Percentiles rank a stretch among this genome's conserved stretches.
phyloP scores from a whole-genome alignment of 2,113 vertebrate species.

The Osmerus eperlanus region DNA sequence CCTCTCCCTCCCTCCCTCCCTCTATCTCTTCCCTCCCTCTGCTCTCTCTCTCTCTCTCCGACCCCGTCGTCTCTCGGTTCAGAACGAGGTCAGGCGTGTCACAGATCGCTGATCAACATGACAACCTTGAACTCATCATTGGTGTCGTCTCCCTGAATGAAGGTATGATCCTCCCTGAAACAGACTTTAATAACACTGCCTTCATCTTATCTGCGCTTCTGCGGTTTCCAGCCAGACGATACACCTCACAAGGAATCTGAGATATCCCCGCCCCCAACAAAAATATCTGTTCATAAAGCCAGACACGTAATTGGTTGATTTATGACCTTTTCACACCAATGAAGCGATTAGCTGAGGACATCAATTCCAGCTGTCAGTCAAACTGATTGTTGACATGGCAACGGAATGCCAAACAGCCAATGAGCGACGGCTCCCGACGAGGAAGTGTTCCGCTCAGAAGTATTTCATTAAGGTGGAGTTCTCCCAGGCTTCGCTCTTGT shows the following conservation, averaged over 20 bases:
- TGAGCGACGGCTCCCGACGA: constrained; percentile 45
- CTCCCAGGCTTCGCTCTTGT: constrained; percentile 31
- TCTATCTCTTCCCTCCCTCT: not conserved
- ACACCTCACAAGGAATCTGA: too few species aligned
- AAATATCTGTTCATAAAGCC: constrained; percentile 68
- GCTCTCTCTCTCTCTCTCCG: constrained; percentile 10
- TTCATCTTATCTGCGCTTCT: constrained; percentile 55
- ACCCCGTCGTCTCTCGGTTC: not conserved
- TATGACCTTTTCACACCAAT: constrained; percentile 73
- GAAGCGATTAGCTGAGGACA: constrained; percentile 73
- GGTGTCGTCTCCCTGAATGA: constrained; percentile 36
- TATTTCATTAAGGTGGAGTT: constrained; percentile 46
- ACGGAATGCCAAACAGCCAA: constrained; percentile 52
- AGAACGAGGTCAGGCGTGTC: constrained; percentile 30
- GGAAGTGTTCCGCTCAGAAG: constrained; percentile 46
- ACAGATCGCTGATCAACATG: constrained; percentile 32
- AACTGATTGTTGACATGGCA: constrained; percentile 69
- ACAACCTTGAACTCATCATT: constrained; percentile 53
- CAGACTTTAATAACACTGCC: constrained; percentile 45
- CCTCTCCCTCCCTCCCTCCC: not conserved
- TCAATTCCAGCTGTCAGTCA: constrained; percentile 72
- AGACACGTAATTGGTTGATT: constrained; percentile 69
- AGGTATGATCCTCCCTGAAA: constrained; percentile 43
- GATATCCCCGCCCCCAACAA: constrained; percentile 1
- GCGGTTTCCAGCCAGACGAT: constrained; percentile 48